Evolutionary conservation across 2,888 invertebrate species (phyloP), one percentile per base, ranked within the genome.

Genomic region (Tachina grossa): DNA sequence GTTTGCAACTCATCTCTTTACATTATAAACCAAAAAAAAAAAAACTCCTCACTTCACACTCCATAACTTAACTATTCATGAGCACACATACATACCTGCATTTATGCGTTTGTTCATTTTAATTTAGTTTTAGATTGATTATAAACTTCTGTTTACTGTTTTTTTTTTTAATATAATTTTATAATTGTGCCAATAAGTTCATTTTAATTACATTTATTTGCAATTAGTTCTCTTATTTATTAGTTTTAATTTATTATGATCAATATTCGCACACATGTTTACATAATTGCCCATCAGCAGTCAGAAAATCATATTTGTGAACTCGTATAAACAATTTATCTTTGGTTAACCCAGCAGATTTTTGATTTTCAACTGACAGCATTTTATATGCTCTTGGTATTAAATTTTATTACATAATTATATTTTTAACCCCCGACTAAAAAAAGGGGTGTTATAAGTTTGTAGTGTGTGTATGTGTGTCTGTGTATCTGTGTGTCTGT

Each of bases 131-230:
- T n/a, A 39, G 19, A 16, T 66, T 72, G 31, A 72, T 65, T 82
- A 76, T 14, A 57, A 19, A 16, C 43, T 80, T 66, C 47, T 39
- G 65, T 80, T 59, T 71, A 8, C 13, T 45, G 22, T 47, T 1
- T 9, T 10, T 43, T 77, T 59, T 66, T 39, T 43, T 45, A 2
- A 19, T 49, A 19, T 55, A 19, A 71, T 83, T 83, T 78, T 16
- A 68, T 79, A 84, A 84, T 80, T 75, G 79, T 76, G 79, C 79
- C 79, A 84, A 71, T 69, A 65, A 47, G 16, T 75, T 74, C 1
- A n/a, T 81, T 74, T 74, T 66, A 68, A 75, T 74, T 79, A 9
- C 57, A 69, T 79, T 63, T 41, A 55, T 68, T 68, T 74, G 14
- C 65, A 75, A 79, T 84, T 71, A 80, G 72, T 53, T 72, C 11